Evolutionary conservation across 1,140 invertebrate genomes (phyloP).

Genomic region (Fopius arisanus): DNA sequence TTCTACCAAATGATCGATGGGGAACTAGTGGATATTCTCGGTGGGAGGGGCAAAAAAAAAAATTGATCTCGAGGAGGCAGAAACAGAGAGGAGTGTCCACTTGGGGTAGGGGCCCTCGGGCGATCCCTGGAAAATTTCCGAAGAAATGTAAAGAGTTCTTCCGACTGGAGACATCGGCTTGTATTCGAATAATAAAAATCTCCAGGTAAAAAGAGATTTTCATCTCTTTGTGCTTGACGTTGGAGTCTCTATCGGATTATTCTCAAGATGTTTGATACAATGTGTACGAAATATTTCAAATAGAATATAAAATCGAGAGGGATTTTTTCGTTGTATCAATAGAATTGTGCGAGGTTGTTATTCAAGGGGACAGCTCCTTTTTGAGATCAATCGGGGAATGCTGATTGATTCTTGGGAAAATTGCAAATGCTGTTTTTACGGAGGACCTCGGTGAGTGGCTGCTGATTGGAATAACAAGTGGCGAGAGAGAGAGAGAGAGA

Average conservation of each 20-base stretch:
- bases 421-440: background rate
- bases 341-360: background rate
- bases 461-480: background rate
- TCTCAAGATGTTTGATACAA: background rate
- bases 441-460: background rate
- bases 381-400: no score
- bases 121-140: background rate
- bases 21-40: no score
- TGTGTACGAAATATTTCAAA: background rate
- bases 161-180: background rate
- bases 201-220: background rate
- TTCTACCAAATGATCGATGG: no score
- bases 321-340: background rate
- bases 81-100: background rate
- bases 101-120: background rate
- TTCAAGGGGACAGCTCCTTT: background rate
- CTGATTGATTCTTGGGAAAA: background rate
- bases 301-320: background rate
- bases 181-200: conserved; percentile 6
- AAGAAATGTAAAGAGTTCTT: background rate
- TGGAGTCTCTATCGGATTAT: background rate
- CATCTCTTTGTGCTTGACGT: background rate
- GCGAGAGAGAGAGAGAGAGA: background rate
- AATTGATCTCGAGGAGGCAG: conserved; percentile 37
- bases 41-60: no score